Percentiles rank a stretch among this genome's conserved stretches.
Evolutionary conservation across 92 coral and sea anemone genomes (phyloP).

Genomic region (Phenganax subtilis): DNA sequence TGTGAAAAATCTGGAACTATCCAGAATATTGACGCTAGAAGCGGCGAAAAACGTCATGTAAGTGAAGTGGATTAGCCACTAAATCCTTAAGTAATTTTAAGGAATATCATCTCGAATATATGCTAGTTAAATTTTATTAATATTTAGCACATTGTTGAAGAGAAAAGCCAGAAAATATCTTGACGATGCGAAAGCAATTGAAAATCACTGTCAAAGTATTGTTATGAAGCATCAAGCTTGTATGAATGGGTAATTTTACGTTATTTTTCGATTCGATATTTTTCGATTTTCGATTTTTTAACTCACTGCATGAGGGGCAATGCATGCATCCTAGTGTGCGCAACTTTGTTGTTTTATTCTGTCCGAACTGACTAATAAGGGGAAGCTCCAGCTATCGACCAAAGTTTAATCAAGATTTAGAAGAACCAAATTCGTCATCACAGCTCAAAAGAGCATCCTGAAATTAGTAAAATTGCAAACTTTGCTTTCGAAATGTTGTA

Average conservation of each 20-base stretch:
- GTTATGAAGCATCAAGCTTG: constrained; percentile 36
- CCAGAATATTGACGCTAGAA: constrained; percentile 56
- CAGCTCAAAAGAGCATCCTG: no score
- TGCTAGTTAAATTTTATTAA: neutral
- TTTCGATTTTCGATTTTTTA: no score
- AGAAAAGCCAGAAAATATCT: constrained; percentile 37
- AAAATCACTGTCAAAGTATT: constrained; percentile 29
- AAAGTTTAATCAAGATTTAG: no score
- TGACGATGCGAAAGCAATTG: constrained; percentile 33
- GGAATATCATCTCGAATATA: neutral
- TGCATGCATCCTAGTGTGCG: no score
- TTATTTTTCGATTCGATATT: no score
- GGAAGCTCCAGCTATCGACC: no score
- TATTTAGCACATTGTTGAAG: constrained; percentile 27
- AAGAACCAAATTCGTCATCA: no score
- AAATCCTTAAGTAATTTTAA: neutral
- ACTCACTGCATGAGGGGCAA: no score
- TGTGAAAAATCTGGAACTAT: constrained; percentile 49
- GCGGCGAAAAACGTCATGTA: constrained; percentile 61
- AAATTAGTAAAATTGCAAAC: no score
- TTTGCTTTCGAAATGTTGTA: no score
- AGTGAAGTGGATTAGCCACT: constrained; percentile 30
- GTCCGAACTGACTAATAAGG: no score
- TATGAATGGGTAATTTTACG: constrained; percentile 27
- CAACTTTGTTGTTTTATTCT: no score